phyloP scores from a whole-genome alignment of 2,797 vertebrate species.

The Acanthurus leucopareius region DNA sequence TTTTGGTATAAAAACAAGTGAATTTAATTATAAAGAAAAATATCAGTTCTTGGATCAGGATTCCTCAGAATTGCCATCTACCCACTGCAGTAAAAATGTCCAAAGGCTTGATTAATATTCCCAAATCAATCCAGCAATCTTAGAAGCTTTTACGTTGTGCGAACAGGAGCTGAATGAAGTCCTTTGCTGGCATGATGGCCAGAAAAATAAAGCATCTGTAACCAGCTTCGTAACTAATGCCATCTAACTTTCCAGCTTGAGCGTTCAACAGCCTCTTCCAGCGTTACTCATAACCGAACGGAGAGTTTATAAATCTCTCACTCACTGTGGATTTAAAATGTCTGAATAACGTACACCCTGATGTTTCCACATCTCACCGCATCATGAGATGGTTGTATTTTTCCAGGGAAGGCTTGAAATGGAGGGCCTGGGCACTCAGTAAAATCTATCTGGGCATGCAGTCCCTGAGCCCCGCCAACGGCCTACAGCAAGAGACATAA shows the following conservation, averaged over 20 bases:
- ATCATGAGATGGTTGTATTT: slow-evolving; percentile 71
- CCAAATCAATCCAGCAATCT: slow-evolving; percentile 30
- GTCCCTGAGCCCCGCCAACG: slow-evolving; percentile 52
- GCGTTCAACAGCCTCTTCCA: slow-evolving; percentile 55
- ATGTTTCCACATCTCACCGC: slow-evolving; percentile 75
- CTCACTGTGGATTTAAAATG: slow-evolving; percentile 64
- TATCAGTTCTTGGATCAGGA: slow-evolving; percentile 24
- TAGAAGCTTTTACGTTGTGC: slow-evolving; percentile 15
- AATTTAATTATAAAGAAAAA: slow-evolving; percentile 47
- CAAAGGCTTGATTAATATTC: slow-evolving; percentile 28
- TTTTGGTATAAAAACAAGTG: slow-evolving; percentile 40
- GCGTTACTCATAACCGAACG: slow-evolving; percentile 43
- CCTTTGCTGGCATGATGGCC: slow-evolving; percentile 10
- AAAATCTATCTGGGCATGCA: slow-evolving; percentile 69
- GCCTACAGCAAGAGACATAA: slow-evolving; percentile 66
- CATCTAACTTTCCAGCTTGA: slow-evolving; percentile 63
- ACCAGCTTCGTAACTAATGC: slow-evolving; percentile 52
- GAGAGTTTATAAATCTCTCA: slow-evolving; percentile 74
- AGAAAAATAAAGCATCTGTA: slow-evolving; percentile 47
- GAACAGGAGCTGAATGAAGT: slow-evolving; percentile 28
- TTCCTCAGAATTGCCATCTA: slow-evolving; percentile 34
- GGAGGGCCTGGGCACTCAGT: slow-evolving; percentile 61
- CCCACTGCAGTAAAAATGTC: slow-evolving; percentile 28
- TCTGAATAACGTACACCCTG: slow-evolving; percentile 64
- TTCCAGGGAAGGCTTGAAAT: slow-evolving; percentile 68